Evolutionary conservation across 2,797 vertebrate genomes (phyloP).

Genomic region (Cyprinodon diabolis): DNA sequence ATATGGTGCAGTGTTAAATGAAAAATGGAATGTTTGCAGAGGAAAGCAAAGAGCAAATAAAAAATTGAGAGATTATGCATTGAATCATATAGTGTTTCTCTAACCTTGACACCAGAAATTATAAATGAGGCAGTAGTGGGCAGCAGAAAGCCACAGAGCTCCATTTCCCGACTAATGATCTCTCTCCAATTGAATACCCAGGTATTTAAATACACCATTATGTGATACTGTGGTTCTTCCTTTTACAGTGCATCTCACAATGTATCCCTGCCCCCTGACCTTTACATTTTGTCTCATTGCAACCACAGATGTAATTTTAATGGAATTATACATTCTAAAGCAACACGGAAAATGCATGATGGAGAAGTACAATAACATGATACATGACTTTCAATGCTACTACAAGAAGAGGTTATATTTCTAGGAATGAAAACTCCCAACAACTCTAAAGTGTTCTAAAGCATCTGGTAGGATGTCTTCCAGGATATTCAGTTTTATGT

Average conservation of each 20-base stretch:
- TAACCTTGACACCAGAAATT: not conserved
- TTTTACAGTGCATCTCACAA: not conserved
- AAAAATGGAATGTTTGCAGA: slow-evolving; percentile 3
- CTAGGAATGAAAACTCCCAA: not conserved
- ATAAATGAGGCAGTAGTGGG: not conserved
- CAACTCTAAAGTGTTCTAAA: not conserved
- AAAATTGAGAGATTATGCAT: not conserved
- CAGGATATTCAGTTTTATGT: not conserved
- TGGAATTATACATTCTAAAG: not conserved
- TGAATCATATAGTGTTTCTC: not conserved
- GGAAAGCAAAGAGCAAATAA: not conserved
- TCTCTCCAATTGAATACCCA: not conserved
- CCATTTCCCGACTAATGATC: not conserved
- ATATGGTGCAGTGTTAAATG: not conserved
- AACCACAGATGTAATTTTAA: not conserved
- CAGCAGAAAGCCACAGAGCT: not conserved
- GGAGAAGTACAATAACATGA: not conserved
- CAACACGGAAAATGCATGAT: not conserved
- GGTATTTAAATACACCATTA: not conserved
- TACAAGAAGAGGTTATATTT: not conserved
- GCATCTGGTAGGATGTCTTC: not conserved
- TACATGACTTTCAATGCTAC: not conserved
- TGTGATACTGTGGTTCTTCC: not conserved
- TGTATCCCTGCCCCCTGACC: not conserved
- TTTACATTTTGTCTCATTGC: not conserved